A percentile compares a stretch with the other conserved stretches of the same genome.
phyloP scores from a whole-genome alignment of 2,888 invertebrate species.

The Dryobotodes eremita region DNA sequence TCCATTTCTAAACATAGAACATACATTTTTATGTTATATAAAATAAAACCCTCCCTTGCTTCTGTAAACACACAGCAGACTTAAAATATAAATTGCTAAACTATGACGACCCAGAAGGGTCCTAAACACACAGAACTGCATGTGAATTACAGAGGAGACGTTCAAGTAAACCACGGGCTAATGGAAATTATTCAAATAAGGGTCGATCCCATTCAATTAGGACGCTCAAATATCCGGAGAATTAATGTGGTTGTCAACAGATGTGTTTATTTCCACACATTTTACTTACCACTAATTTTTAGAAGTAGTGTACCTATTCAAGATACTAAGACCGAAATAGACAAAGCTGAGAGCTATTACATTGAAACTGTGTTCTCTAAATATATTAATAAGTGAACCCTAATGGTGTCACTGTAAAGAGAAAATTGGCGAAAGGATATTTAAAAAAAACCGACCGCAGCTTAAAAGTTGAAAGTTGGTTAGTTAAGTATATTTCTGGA shows the following conservation, averaged over 20 bases:
- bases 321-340: neutral
- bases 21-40: too few relatives aligned
- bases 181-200: too few relatives aligned
- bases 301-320: too few relatives aligned
- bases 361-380: neutral
- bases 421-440: too few relatives aligned
- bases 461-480: too few relatives aligned
- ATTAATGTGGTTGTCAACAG: constrained; percentile 1
- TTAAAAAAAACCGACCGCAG: too few relatives aligned
- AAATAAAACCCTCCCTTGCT: neutral
- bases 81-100: neutral
- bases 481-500: too few relatives aligned
- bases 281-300: neutral
- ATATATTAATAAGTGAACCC: too few relatives aligned
- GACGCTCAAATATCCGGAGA: constrained; percentile 19
- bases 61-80: neutral
- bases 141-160: neutral
- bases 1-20: too few relatives aligned
- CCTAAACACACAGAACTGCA: constrained; percentile 8
- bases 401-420: neutral
- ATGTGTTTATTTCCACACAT: neutral
- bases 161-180: constrained; percentile 17
- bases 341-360: too few relatives aligned
- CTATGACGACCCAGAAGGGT: neutral
- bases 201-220: constrained; percentile 9